A percentile compares a stretch with the other conserved stretches of the same genome.
Conservation (phyloP, 2,888 invertebrate genomes). For the Steinernema scapterisci region DNA sequence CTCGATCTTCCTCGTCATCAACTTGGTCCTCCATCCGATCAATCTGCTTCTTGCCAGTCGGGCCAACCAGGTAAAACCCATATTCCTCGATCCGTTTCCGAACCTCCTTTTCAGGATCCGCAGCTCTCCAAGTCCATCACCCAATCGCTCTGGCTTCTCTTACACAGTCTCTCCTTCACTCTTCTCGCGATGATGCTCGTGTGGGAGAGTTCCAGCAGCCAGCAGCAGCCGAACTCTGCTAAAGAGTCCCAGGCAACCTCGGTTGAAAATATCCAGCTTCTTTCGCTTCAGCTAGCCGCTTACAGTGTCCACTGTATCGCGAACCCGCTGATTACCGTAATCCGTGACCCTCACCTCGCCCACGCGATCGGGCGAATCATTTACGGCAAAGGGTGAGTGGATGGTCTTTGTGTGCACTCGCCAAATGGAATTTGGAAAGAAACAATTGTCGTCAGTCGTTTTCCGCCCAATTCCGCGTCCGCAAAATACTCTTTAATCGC, state of each 20-base stretch:
- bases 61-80: not conserved
- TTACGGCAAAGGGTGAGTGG: slow-evolving; percentile 32
- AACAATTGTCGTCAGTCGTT: slow-evolving; percentile 17
- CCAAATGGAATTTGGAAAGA: slow-evolving; percentile 21
- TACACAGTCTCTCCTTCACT: slow-evolving; percentile 40
- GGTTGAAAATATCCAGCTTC: slow-evolving; percentile 34
- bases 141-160: slow-evolving; percentile 38
- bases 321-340: slow-evolving; percentile 41
- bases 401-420: slow-evolving; percentile 14
- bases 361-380: slow-evolving; percentile 37
- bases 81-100: not conserved
- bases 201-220: slow-evolving; percentile 37
- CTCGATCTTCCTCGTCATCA: slow-evolving; percentile 56
- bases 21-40: slow-evolving; percentile 56
- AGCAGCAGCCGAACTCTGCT: not conserved
- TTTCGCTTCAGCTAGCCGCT: slow-evolving; percentile 40
- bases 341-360: slow-evolving; percentile 36
- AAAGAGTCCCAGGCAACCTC: not conserved
- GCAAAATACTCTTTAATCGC: slow-evolving; percentile 13
- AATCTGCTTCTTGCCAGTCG: slow-evolving; percentile 45
- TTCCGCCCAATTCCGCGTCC: not conserved
- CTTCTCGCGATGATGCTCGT: slow-evolving; percentile 43
- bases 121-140: slow-evolving; percentile 40
- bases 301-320: slow-evolving; percentile 43
- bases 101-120: slow-evolving; percentile 20